Conservation (phyloP, 92 coral and sea anemone species). For the Palythoa heliodiscus region DNA sequence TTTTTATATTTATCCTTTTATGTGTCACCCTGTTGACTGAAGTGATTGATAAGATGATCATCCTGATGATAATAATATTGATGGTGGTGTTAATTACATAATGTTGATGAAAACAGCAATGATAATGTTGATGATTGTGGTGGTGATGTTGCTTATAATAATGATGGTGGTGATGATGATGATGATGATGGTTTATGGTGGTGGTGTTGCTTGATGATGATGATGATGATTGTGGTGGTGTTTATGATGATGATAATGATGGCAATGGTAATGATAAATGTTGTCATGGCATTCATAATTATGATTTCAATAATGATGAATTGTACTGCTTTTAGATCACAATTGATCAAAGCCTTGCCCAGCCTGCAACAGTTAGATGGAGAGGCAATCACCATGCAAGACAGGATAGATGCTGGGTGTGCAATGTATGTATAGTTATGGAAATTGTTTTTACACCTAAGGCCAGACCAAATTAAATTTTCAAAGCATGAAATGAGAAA, state of each 20-base stretch:
- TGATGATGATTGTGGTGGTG: background rate
- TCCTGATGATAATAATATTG: no score
- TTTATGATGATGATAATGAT: background rate
- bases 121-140: background rate
- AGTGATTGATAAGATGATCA: background rate
- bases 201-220: background rate
- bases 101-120: no score
- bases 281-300: no score
- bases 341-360: slow-evolving; percentile 52
- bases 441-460: no score
- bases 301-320: background rate
- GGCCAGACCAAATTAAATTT: no score
- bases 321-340: slow-evolving; percentile 36
- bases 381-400: slow-evolving; percentile 50
- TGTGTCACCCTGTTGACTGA: background rate
- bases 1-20: no score
- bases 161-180: background rate
- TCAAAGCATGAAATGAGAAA: background rate
- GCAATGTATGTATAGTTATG: slow-evolving; percentile 39
- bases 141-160: background rate
- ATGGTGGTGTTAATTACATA: slow-evolving; percentile 6
- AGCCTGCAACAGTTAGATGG: slow-evolving; percentile 73
- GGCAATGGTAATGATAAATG: background rate
- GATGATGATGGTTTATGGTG: background rate
- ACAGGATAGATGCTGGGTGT: slow-evolving; percentile 62